phyloP scores from a whole-genome alignment of 2,113 vertebrate species.

The Nothoprocta perdicaria region DNA sequence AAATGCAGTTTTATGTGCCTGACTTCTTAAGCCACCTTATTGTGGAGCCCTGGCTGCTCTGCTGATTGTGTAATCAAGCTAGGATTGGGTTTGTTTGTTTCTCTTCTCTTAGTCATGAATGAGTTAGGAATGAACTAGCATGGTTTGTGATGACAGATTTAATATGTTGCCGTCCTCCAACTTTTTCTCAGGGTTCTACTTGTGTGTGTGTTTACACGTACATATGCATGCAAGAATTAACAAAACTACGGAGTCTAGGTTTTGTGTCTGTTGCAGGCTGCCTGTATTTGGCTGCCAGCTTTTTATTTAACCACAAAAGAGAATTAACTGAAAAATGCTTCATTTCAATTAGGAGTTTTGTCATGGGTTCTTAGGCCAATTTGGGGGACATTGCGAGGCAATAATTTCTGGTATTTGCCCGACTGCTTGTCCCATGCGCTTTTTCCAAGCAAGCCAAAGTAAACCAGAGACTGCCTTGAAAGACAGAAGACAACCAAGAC shows the following conservation, averaged over 20 bases:
- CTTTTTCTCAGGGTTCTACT: neutral
- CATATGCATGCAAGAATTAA: neutral
- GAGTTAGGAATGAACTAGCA: conserved; percentile 32
- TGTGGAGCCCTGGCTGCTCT: neutral
- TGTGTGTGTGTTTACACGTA: neutral
- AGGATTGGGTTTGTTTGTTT: conserved; percentile 25
- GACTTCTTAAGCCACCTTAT: neutral
- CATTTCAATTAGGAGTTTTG: neutral
- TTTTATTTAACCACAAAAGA: neutral
- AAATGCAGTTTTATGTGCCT: neutral
- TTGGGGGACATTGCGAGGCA: neutral
- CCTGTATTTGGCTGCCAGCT: neutral
- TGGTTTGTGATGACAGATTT: conserved; percentile 22
- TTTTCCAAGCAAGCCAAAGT: neutral
- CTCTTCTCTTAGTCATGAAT: conserved; percentile 31
- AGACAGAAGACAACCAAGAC: neutral
- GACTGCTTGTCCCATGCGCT: neutral
- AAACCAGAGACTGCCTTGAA: neutral
- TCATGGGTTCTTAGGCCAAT: neutral
- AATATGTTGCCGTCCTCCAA: neutral
- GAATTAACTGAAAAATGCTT: neutral
- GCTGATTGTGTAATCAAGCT: neutral
- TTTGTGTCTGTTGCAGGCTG: neutral
- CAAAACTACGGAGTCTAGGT: neutral
- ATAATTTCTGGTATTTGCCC: neutral